These are phyloP conservation scores for Diprion similis DNA, from an alignment of 1,140 invertebrate species.

Conservation along the genomic window DNA sequence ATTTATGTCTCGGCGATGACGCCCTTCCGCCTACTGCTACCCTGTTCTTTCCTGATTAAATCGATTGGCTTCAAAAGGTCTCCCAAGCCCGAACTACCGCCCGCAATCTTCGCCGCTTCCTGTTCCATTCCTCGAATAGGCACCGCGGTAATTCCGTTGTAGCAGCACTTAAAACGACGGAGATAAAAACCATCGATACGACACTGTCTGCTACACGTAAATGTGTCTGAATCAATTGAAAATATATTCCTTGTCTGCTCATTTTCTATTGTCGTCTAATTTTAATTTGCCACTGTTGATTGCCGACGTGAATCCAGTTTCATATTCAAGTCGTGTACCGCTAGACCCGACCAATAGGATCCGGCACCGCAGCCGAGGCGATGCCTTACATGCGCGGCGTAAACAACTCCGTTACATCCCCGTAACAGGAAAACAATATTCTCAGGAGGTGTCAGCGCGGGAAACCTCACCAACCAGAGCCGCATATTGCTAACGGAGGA, in stretches of 20 bases:
- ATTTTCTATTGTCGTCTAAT: too few relatives aligned
- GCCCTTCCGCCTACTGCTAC: constrained; percentile 32
- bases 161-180: too few relatives aligned
- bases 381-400: constrained; percentile 64
- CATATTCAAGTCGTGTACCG: too few relatives aligned
- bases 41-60: constrained; percentile 48
- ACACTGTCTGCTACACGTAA: background rate
- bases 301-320: too few relatives aligned
- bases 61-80: constrained; percentile 38
- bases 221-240: too few relatives aligned
- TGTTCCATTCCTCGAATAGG: background rate
- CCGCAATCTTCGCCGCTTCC: too few relatives aligned
- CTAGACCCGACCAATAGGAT: too few relatives aligned
- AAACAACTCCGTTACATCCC: constrained; percentile 64
- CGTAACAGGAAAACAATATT: constrained; percentile 55
- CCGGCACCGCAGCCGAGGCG: constrained; percentile 23
- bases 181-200: too few relatives aligned
- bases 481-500: constrained; percentile 55
- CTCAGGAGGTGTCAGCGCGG: constrained; percentile 55
- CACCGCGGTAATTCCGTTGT: background rate
- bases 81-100: background rate
- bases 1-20: constrained; percentile 29
- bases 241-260: too few relatives aligned
- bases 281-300: too few relatives aligned
- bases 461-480: constrained; percentile 58